Conservation (phyloP, 2,888 invertebrate species). For the Drymonia ruficornis region DNA sequence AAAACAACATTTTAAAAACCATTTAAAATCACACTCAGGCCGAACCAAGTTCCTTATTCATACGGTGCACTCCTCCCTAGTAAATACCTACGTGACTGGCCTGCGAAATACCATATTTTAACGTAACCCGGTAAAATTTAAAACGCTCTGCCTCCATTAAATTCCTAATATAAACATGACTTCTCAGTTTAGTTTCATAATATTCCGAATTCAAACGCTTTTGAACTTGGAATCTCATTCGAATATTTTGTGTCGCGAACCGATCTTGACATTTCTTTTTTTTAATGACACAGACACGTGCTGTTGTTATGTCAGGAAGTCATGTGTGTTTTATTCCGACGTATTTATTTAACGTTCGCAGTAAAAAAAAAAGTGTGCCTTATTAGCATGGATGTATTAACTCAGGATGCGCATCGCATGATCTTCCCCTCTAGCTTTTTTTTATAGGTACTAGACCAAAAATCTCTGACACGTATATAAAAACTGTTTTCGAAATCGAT, state of each 20-base stretch:
- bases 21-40: conserved; percentile 41
- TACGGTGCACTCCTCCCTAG: conserved; percentile 43
- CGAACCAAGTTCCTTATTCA: conserved; percentile 41
- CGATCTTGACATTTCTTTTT: conserved; percentile 42
- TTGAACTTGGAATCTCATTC: conserved; percentile 46
- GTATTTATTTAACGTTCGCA: conserved; percentile 23
- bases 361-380: no score
- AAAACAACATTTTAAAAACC: conserved; percentile 41
- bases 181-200: conserved; percentile 33
- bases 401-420: no score
- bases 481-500: no score
- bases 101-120: conserved; percentile 37
- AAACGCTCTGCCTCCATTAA: conserved; percentile 34
- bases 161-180: conserved; percentile 24
- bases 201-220: conserved; percentile 37
- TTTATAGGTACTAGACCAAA: no score
- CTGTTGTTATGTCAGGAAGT: conserved; percentile 35
- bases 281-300: conserved; percentile 38
- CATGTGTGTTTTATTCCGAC: conserved; percentile 44
- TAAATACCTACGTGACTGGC: conserved; percentile 56
- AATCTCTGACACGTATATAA: no score
- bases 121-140: conserved; percentile 45
- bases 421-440: no score
- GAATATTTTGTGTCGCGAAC: conserved; percentile 43
- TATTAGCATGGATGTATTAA: no score